Evolutionary conservation across 1,140 invertebrate genomes (phyloP).

Genomic region (Psix sp.): DNA sequence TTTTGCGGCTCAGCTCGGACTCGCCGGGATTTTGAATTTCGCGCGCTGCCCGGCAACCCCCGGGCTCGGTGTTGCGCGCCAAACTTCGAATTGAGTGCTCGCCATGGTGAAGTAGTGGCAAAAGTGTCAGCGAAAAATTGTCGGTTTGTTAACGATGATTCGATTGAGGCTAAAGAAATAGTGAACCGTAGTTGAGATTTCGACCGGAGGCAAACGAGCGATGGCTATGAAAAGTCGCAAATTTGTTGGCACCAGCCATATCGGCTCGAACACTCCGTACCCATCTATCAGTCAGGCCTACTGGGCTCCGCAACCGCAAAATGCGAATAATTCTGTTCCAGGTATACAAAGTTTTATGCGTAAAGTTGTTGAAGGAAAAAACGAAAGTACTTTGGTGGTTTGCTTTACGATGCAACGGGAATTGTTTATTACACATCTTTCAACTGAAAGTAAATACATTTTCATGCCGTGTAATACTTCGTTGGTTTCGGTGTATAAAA

Average conservation of each 20-base stretch:
- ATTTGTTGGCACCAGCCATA: constrained; percentile 62
- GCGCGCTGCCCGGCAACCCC: constrained; percentile 9
- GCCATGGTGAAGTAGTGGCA: constrained; percentile 1
- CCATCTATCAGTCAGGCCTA: constrained; percentile 87
- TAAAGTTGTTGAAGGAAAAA: too few relatives aligned
- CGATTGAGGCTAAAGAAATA: not conserved
- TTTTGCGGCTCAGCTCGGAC: not conserved
- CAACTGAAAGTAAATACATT: too few relatives aligned
- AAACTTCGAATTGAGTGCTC: constrained; percentile 9
- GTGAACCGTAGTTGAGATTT: constrained; percentile 9
- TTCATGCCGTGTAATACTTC: too few relatives aligned
- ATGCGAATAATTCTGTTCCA: constrained; percentile 86
- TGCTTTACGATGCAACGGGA: too few relatives aligned
- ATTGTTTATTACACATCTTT: too few relatives aligned
- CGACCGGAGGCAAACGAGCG: too few relatives aligned
- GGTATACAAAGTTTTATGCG: too few relatives aligned
- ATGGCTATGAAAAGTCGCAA: constrained; percentile 76
- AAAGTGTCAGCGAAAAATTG: too few relatives aligned
- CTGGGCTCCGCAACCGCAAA: constrained; percentile 85
- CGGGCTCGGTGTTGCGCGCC: constrained; percentile 23
- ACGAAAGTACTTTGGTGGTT: too few relatives aligned
- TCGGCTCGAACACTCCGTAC: constrained; percentile 76
- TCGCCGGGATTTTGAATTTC: constrained; percentile 15
- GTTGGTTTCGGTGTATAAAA: too few relatives aligned
- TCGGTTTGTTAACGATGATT: too few relatives aligned